Evolutionary conservation across 2,797 vertebrate species (phyloP).

Genomic region (Diglossa cyanea): DNA sequence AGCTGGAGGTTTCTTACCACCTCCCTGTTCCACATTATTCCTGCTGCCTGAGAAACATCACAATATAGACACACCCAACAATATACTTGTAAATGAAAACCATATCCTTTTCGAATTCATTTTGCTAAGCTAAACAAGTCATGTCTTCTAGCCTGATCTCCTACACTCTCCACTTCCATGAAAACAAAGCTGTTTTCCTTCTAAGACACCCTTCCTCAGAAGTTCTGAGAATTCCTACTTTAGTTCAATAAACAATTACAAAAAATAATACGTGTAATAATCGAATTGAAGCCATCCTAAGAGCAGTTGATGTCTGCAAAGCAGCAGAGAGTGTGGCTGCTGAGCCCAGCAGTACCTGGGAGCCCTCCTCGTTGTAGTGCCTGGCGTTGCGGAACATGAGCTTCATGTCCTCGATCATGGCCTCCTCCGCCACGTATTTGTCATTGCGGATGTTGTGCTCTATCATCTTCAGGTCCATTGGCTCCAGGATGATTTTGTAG

Average conservation of each 20-base stretch:
- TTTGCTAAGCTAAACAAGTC: background rate
- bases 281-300: background rate
- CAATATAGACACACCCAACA: background rate
- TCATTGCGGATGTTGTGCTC: conserved; percentile 96
- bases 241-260: background rate
- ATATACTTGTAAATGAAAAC: background rate
- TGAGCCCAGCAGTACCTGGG: conserved; percentile 80
- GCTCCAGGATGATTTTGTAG: conserved; percentile 97
- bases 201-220: background rate
- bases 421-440: conserved; percentile 89
- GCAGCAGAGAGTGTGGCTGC: background rate
- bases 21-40: background rate
- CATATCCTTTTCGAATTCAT: background rate
- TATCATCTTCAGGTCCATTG: conserved; percentile 95
- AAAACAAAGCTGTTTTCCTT: background rate
- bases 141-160: background rate
- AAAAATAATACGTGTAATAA: background rate
- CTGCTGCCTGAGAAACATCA: background rate
- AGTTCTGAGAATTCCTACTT: background rate
- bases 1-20: background rate
- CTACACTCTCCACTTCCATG: background rate
- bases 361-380: conserved; percentile 98
- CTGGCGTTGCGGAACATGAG: conserved; percentile 97
- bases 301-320: background rate
- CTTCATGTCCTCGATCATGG: conserved; percentile 94